Conservation (phyloP, 1,140 invertebrate genomes). For the Rhagoletis zephyria region DNA sequence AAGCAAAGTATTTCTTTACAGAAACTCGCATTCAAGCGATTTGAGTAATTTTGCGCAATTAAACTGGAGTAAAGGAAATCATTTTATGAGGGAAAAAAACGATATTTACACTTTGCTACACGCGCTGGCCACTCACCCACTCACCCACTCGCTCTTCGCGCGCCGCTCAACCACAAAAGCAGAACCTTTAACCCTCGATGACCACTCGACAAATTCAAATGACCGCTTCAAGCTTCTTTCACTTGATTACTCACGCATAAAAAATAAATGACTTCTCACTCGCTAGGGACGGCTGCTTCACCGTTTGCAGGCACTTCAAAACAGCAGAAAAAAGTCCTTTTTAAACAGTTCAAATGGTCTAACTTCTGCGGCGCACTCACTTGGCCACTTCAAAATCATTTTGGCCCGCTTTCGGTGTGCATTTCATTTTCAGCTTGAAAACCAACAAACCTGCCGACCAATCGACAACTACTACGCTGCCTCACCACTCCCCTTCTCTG, state of each 20-base stretch:
- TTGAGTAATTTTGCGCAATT: background rate
- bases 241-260: constrained; percentile 43
- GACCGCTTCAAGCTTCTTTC: constrained; percentile 34
- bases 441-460: background rate
- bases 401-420: background rate
- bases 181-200: background rate
- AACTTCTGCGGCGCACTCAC: background rate
- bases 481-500: background rate
- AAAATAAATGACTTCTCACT: constrained; percentile 39
- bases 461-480: background rate
- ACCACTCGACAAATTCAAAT: background rate
- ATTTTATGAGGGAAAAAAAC: background rate
- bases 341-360: background rate
- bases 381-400: constrained; percentile 15
- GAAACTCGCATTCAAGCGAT: background rate
- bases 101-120: constrained; percentile 10
- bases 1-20: background rate
- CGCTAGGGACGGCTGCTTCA: background rate
- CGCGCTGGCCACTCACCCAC: background rate
- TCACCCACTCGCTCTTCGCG: background rate
- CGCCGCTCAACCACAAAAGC: background rate
- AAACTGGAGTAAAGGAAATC: background rate
- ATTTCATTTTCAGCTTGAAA: constrained; percentile 39
- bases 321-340: background rate
- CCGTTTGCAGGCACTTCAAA: background rate